These are phyloP conservation scores for human DNA, from an alignment of 2,113 vertebrate genomes.

Conservation along the genomic window GRCh38 chr19:9968001-9968500, in stretches of 20 bases:
- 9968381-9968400: conserved; percentile 91
- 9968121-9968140: neutral
- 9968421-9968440: conserved; percentile 92
- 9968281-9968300: neutral
- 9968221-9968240: neutral
- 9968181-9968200: neutral
- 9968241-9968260: neutral
- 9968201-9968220: neutral
- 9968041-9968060: conserved; percentile 90
- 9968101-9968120: neutral
- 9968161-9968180: neutral
- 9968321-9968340: neutral
- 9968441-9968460: conserved; percentile 94
- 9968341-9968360: neutral
- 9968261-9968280: neutral
- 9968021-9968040: conserved; percentile 89
- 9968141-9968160: neutral
- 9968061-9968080: conserved; percentile 85
- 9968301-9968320: neutral
- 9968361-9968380: conserved; percentile 45
- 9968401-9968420: conserved; percentile 90
- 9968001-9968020: conserved; percentile 22
- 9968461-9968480: conserved; percentile 92
- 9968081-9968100: conserved; percentile 67
- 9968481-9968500: conserved; percentile 91